phyloP scores from a whole-genome alignment of 2,888 invertebrate genomes.

The Nomada hirtipes region DNA sequence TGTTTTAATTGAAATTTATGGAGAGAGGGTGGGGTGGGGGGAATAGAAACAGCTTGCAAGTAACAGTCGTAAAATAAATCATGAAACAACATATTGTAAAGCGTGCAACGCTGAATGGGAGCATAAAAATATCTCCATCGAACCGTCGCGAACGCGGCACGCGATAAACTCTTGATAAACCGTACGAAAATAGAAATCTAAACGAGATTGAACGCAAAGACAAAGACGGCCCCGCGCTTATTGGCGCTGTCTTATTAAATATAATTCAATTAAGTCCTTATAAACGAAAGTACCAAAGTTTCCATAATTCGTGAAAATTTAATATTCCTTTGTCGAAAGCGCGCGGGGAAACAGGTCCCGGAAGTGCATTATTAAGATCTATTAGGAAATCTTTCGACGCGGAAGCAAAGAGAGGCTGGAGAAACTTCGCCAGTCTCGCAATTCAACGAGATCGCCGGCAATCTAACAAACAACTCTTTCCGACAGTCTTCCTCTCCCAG shows the following conservation, averaged over 20 bases:
- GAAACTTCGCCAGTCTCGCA: constrained; percentile 66
- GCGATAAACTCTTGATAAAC: neutral
- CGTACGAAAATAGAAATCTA: neutral
- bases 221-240: neutral
- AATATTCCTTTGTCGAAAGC: constrained; percentile 47
- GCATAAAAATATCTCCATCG: neutral
- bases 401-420: constrained; percentile 41
- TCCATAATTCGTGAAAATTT: constrained; percentile 40
- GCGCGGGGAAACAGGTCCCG: constrained; percentile 36
- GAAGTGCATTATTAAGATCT: constrained; percentile 72
- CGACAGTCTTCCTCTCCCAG: constrained; percentile 32
- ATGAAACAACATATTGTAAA: too few species aligned
- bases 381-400: constrained; percentile 64
- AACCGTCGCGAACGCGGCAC: neutral
- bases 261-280: constrained; percentile 34
- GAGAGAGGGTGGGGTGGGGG: too few species aligned
- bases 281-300: constrained; percentile 35
- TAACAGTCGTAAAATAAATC: too few species aligned
- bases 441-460: constrained; percentile 72
- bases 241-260: constrained; percentile 12
- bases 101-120: too few species aligned
- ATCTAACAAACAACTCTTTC: constrained; percentile 76
- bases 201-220: neutral
- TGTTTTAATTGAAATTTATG: too few species aligned
- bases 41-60: too few species aligned